phyloP scores from a whole-genome alignment of 2,888 invertebrate species.

The Clivina fossor region DNA sequence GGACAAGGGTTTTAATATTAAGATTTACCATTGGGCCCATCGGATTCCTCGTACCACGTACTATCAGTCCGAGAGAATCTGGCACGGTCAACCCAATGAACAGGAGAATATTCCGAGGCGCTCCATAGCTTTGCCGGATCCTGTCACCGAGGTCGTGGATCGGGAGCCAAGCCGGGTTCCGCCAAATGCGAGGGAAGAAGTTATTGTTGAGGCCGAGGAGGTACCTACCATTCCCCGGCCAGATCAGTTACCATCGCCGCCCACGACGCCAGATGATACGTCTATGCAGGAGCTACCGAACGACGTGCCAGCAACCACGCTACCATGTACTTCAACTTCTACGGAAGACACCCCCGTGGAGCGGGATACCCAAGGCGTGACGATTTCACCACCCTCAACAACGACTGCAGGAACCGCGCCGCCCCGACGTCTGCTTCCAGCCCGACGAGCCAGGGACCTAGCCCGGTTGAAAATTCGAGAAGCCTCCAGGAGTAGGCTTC shows the following conservation, averaged over 20 bases:
- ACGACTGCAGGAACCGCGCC: neutral
- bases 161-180: no score
- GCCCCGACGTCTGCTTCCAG: neutral
- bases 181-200: no score
- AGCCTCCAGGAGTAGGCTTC: constrained; percentile 15
- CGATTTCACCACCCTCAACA: neutral
- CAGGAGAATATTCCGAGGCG: no score
- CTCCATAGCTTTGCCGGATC: no score
- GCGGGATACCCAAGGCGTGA: neutral
- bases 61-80: no score
- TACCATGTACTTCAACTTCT: no score
- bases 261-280: neutral
- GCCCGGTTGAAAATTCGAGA: neutral
- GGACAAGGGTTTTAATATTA: neutral
- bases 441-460: neutral
- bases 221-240: no score
- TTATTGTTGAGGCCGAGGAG: no score
- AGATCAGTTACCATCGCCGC: neutral
- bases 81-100: no score
- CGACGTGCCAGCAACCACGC: neutral
- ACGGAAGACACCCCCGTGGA: neutral
- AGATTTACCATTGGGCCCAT: neutral
- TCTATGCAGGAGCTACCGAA: neutral
- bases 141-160: no score
- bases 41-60: no score